Evolutionary conservation across 2,888 invertebrate genomes (phyloP).

Genomic region (Caenorhabditis parvicauda): DNA sequence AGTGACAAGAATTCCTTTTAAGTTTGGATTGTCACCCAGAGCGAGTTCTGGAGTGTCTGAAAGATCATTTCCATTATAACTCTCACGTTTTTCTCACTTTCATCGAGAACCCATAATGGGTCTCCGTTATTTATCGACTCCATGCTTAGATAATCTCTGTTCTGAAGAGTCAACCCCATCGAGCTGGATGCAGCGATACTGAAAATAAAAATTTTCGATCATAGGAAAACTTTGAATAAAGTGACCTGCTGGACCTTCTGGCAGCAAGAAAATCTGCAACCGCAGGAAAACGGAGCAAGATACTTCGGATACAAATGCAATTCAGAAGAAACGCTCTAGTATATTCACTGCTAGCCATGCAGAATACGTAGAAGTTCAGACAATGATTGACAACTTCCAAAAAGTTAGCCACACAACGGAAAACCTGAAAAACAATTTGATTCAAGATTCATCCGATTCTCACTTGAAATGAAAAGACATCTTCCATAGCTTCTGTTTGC

Average conservation of each 20-base stretch:
- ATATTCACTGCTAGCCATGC: conserved; percentile 56
- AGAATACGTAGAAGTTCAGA: conserved; percentile 62
- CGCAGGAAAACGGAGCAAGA: conserved; percentile 17
- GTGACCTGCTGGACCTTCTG: conserved; percentile 30
- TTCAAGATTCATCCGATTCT: conserved; percentile 1
- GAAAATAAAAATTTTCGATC: neutral
- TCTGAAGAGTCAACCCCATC: conserved; percentile 13
- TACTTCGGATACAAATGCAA: conserved; percentile 35
- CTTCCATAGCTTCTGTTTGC: conserved; percentile 51
- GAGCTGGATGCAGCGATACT: conserved; percentile 17
- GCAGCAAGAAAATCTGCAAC: conserved; percentile 21
- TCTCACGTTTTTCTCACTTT: neutral
- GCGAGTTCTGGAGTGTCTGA: conserved; percentile 11
- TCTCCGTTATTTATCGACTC: conserved; percentile 21
- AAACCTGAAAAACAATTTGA: conserved; percentile 42
- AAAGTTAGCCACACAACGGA: conserved; percentile 57
- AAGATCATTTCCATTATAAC: neutral
- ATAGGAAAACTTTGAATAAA: neutral
- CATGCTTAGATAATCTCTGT: conserved; percentile 25
- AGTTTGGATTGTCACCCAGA: conserved; percentile 4
- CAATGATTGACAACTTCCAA: conserved; percentile 61
- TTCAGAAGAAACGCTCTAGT: conserved; percentile 50
- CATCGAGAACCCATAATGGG: conserved; percentile 5
- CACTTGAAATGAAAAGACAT: conserved; percentile 53
- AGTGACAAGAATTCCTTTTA: conserved; percentile 21